phyloP scores from a whole-genome alignment of 2,888 invertebrate genomes.

The Penaeus monodon region DNA sequence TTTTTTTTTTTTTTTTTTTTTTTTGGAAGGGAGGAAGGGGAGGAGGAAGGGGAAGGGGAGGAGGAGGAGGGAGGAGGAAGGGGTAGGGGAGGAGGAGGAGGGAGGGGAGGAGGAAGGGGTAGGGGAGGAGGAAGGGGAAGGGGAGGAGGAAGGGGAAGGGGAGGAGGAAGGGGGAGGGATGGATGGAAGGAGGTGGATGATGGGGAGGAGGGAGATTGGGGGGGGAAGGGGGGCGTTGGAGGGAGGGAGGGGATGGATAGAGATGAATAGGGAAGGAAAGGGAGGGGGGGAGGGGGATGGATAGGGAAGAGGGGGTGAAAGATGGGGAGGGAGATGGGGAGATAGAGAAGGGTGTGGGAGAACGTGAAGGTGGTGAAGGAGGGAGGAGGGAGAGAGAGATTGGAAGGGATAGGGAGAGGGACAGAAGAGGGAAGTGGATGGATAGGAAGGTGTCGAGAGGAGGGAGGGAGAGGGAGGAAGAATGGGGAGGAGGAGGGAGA shows the following conservation, averaged over 20 bases:
- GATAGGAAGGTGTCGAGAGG: too few species aligned
- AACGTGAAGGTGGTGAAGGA: too few species aligned
- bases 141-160: not conserved
- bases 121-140: not conserved
- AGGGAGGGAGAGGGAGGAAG: too few species aligned
- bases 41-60: conserved; percentile 64
- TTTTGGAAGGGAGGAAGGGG: not conserved
- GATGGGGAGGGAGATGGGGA: too few species aligned
- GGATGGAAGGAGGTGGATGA: not conserved
- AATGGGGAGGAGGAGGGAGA: too few species aligned
- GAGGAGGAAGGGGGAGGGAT: not conserved
- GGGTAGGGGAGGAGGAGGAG: not conserved
- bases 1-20: too few species aligned
- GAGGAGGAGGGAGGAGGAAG: not conserved
- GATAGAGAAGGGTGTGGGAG: too few species aligned
- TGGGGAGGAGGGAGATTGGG: not conserved
- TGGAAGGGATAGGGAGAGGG: too few species aligned
- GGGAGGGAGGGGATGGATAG: not conserved
- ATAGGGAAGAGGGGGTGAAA: too few species aligned
- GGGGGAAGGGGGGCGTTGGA: not conserved
- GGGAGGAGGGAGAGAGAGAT: too few species aligned
- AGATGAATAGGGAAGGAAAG: not conserved
- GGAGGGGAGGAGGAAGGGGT: not conserved
- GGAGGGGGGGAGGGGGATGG: too few species aligned
- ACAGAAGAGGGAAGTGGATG: too few species aligned